Percentiles rank a stretch among this genome's conserved stretches.
These are phyloP conservation scores for Carlito syrichta DNA, from an alignment of 2,113 vertebrate genomes.

Conservation along the genomic window DNA sequence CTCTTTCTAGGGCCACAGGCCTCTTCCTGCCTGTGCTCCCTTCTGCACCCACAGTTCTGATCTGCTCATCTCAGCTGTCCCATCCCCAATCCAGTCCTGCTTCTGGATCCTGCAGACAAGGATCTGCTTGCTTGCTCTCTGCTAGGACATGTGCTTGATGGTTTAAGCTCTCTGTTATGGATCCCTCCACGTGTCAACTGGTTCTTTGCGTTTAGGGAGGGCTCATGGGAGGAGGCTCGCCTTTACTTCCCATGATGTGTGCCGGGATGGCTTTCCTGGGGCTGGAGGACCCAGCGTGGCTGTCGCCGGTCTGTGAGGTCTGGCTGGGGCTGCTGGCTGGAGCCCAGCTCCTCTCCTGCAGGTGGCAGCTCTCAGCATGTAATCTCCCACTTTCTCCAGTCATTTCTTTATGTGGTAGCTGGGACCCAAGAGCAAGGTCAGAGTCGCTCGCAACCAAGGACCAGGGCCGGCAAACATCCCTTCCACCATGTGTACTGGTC, in stretches of 20 bases:
- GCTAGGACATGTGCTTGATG: neutral
- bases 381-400: too few relatives aligned
- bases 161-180: neutral
- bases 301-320: too few relatives aligned
- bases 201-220: too few relatives aligned
- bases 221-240: neutral
- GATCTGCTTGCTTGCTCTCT: neutral
- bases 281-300: too few relatives aligned
- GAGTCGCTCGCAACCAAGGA: too few relatives aligned
- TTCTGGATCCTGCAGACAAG: too few relatives aligned
- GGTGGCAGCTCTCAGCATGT: too few relatives aligned
- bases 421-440: neutral
- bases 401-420: neutral
- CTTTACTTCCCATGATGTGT: neutral
- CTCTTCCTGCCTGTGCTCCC: rapidly evolving
- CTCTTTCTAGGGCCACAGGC: neutral
- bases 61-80: rapidly evolving
- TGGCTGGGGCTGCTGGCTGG: neutral
- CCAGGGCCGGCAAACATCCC: rapidly evolving
- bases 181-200: neutral
- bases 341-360: neutral
- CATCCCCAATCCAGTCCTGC: rapidly evolving
- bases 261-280: neutral
- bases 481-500: rapidly evolving
- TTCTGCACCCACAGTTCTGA: neutral